phyloP scores from a whole-genome alignment of 2,113 vertebrate species.

The Nestor notabilis region DNA sequence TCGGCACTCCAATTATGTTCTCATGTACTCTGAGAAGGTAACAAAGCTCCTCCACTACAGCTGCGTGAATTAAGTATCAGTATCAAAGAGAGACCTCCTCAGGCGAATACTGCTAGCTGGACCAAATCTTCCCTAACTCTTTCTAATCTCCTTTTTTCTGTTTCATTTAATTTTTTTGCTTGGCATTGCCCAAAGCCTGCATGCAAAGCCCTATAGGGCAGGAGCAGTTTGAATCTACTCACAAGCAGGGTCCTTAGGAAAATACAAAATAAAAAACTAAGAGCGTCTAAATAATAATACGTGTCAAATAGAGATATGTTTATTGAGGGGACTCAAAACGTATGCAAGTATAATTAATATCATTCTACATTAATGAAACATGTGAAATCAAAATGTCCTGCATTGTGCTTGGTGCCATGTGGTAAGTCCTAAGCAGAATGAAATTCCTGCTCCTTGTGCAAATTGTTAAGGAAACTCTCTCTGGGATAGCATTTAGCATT shows the following conservation, averaged over 20 bases:
- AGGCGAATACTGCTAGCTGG: background rate
- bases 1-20: background rate
- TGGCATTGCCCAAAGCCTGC: background rate
- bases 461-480: background rate
- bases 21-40: background rate
- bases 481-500: background rate
- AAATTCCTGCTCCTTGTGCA: background rate
- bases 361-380: background rate
- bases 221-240: background rate
- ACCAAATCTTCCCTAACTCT: background rate
- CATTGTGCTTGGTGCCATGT: background rate
- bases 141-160: background rate
- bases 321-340: background rate
- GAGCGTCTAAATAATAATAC: background rate
- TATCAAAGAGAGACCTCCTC: background rate
- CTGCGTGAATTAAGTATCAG: background rate
- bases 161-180: background rate
- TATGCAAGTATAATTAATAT: background rate
- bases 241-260: background rate
- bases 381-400: background rate
- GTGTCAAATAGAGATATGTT: background rate
- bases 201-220: background rate
- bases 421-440: background rate
- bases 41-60: background rate
- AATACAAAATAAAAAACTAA: background rate